Conservation (phyloP, 2,888 invertebrate species). For the Diarsia mendica region DNA sequence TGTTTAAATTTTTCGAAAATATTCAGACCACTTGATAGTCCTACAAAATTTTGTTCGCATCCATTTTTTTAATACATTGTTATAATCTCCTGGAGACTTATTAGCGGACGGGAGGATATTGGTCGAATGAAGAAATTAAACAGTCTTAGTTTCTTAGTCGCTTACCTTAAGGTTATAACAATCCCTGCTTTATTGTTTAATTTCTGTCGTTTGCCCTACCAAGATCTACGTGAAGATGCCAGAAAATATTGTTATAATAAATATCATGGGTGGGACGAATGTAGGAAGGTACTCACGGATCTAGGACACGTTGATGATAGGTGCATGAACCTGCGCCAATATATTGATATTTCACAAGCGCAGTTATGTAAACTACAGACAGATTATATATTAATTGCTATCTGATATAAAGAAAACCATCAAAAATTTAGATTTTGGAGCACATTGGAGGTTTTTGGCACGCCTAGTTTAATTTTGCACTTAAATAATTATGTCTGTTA, state of each 20-base stretch:
- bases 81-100: too few relatives aligned
- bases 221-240: background rate
- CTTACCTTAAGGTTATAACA: background rate
- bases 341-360: constrained; percentile 2
- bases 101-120: too few relatives aligned
- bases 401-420: background rate
- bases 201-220: background rate
- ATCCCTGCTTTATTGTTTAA: background rate
- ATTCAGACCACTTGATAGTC: background rate
- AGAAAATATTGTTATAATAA: background rate
- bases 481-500: background rate
- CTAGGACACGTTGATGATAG: constrained; percentile 9
- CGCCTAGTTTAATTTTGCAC: background rate
- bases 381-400: background rate
- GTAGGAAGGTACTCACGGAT: background rate
- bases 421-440: background rate
- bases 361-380: background rate
- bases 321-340: background rate
- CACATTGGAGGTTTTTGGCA: too few relatives aligned
- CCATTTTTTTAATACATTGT: too few relatives aligned
- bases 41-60: too few relatives aligned
- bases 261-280: background rate
- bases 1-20: background rate
- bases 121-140: background rate
- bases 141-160: too few relatives aligned